Base-by-base conservation (phyloP, 2,113 vertebrate species). In the Chloropsis hardwickii region DNA sequence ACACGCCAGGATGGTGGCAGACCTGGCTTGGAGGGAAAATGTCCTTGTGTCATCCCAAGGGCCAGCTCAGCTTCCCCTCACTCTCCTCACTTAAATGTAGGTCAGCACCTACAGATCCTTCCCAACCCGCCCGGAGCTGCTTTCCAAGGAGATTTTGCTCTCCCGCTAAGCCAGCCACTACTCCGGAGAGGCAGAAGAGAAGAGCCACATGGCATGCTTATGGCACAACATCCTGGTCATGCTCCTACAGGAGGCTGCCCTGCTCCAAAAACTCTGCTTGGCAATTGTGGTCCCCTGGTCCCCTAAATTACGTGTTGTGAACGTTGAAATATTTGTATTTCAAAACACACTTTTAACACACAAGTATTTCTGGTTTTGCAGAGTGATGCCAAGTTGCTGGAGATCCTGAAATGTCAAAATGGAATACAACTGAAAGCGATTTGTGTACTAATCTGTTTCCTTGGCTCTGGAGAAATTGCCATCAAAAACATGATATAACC, bases 101-200 rank as follows among this genome's bases (percentile, higher is more conserved):
- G 95, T 96, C 95, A 92, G 86, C 92, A 97, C 91, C 95, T 87
- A 51, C 11, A 74, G 76, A 44, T 35, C 73, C 65, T 77, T 90
- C 85, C 84, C 88, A 50, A 64, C 40, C 50, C 1, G 6, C 67
- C 86, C 4, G 4, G 80, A 80, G 92, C 67, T 58, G 6, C 81
- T 91, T 86, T 79, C 58, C n/a, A 45, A 84, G 90, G 81, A 74
- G 58, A 44, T 87, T 95, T 51, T 79, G 53, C 86, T 81, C 39
- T 88, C 48, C 73, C 69, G 72, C 56, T 47, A 56, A 95, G 11
- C 44, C 76, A 40, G 28, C 71, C 45, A 11, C 60, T 27, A 11
- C 60, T 27, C 50, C 50, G 27, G 45, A 54, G 11, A 72, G 77
- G 74, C 78, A 42, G 73, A 82, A 15, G 21, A 61, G 73, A 33